Evolutionary conservation across 1,140 invertebrate species (phyloP).

Genomic region (Rhynchophorus ferrugineus): DNA sequence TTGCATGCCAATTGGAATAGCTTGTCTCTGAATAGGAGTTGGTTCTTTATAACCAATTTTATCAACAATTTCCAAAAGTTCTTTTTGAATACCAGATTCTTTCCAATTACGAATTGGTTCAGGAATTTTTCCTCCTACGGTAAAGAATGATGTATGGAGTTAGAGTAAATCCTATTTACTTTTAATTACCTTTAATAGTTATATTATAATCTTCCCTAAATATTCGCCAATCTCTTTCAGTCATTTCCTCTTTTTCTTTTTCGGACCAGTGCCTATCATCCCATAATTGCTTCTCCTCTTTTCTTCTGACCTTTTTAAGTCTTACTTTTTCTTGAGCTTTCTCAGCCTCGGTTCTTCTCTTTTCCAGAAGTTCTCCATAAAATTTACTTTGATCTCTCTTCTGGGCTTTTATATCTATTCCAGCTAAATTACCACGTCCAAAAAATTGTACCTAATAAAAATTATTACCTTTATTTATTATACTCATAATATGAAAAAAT

Average conservation of each 20-base stretch:
- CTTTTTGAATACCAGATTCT: slow-evolving; percentile 85
- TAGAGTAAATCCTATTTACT: background rate
- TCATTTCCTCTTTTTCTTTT: slow-evolving; percentile 92
- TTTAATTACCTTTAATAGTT: slow-evolving; percentile 74
- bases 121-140: slow-evolving; percentile 80
- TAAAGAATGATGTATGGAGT: background rate
- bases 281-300: slow-evolving; percentile 97
- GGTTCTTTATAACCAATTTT: slow-evolving; percentile 96
- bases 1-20: slow-evolving; percentile 97
- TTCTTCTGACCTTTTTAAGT: slow-evolving; percentile 87
- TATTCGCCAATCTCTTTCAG: slow-evolving; percentile 98
- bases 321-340: slow-evolving; percentile 96
- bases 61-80: slow-evolving; percentile 92
- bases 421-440: slow-evolving; percentile 94
- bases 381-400: slow-evolving; percentile 97
- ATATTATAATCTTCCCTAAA: slow-evolving; percentile 99
- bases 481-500: slow-evolving; percentile 6
- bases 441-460: slow-evolving; percentile 77
- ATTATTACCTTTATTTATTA: background rate
- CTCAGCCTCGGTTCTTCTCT: slow-evolving; percentile 90
- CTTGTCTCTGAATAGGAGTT: slow-evolving; percentile 98
- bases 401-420: slow-evolving; percentile 95
- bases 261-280: slow-evolving; percentile 99
- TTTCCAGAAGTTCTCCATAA: slow-evolving; percentile 93
- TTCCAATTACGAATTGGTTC: slow-evolving; percentile 94